Evolutionary conservation across 2,113 vertebrate genomes (phyloP).

Genomic region (Cryptotis parvus): DNA sequence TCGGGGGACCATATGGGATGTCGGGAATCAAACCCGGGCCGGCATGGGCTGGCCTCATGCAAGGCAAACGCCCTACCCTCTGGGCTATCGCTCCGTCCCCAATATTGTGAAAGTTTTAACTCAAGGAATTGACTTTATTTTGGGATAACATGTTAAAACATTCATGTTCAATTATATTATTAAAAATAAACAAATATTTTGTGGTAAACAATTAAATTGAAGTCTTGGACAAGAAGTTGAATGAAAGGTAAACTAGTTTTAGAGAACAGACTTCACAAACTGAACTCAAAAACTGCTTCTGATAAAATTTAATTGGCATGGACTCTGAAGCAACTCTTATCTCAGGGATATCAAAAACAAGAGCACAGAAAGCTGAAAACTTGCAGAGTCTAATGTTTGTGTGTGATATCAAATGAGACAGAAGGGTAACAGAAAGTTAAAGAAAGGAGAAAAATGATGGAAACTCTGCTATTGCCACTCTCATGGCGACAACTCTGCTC

Average conservation of each 20-base stretch:
- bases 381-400: not conserved
- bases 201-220: not conserved
- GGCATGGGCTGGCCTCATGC: too few species aligned
- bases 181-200: not conserved
- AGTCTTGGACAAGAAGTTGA: not conserved
- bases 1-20: too few species aligned
- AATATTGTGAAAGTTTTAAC: not conserved
- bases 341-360: not conserved
- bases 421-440: not conserved
- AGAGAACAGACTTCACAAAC: constrained; percentile 14
- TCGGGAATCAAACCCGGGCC: too few species aligned
- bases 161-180: not conserved
- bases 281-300: not conserved
- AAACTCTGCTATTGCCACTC: not conserved
- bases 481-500: not conserved
- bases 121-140: not conserved
- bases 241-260: not conserved
- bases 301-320: not conserved
- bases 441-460: not conserved
- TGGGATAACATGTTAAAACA: not conserved
- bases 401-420: not conserved
- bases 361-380: not conserved
- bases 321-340: not conserved
- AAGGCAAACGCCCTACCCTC: too few species aligned
- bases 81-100: too few species aligned